Conservation (phyloP, 2,113 vertebrate species). For the Pithys albifrons region DNA sequence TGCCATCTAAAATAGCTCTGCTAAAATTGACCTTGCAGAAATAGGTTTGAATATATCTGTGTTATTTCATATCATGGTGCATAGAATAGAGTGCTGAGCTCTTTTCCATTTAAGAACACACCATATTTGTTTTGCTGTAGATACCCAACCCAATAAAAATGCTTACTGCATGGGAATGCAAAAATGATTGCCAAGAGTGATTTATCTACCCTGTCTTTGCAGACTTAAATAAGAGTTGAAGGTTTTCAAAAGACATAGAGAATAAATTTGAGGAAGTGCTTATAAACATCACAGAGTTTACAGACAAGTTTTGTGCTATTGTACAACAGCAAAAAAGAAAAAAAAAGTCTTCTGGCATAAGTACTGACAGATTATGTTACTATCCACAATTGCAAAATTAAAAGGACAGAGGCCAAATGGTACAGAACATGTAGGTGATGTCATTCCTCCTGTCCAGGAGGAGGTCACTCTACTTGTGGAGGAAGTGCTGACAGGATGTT, state of each 20-base stretch:
- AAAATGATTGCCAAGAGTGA: background rate
- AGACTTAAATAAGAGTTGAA: constrained; percentile 22
- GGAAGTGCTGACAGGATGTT: constrained; percentile 70
- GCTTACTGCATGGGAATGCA: background rate
- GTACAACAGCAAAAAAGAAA: background rate
- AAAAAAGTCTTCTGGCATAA: background rate
- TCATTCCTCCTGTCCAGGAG: constrained; percentile 21
- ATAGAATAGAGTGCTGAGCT: background rate
- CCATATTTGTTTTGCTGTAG: constrained; percentile 18
- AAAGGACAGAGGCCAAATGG: constrained; percentile 29
- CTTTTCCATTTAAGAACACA: background rate
- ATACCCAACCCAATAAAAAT: background rate
- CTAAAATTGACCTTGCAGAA: background rate
- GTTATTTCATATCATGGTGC: background rate
- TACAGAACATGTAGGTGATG: background rate
- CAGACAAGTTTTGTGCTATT: background rate
- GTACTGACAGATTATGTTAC: constrained; percentile 38
- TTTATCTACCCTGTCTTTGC: background rate
- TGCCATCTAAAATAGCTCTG: background rate
- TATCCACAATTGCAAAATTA: constrained; percentile 3
- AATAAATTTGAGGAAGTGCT: constrained; percentile 22
- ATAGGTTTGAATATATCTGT: background rate
- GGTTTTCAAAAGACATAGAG: background rate
- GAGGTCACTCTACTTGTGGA: constrained; percentile 52
- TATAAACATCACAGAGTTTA: constrained; percentile 16